These are phyloP conservation scores for Erynnis tages DNA, from an alignment of 2,888 invertebrate species.

Conservation along the genomic window DNA sequence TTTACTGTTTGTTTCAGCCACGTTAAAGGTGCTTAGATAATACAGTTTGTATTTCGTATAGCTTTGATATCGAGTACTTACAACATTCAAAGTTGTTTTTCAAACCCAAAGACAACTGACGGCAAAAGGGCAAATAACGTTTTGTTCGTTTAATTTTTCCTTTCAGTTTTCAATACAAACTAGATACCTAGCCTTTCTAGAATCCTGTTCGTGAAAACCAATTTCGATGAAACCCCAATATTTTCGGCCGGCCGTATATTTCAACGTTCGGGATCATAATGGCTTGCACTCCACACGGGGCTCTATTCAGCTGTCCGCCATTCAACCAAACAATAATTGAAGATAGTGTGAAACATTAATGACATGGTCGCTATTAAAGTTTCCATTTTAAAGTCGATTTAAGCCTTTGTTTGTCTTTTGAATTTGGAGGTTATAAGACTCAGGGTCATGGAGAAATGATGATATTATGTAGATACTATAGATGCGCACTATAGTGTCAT, in stretches of 20 bases:
- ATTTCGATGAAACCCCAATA: conserved; percentile 7
- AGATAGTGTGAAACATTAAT: background rate
- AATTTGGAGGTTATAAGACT: too few relatives aligned
- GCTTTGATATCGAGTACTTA: background rate
- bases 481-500: too few relatives aligned
- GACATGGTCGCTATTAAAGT: background rate
- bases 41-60: too few relatives aligned
- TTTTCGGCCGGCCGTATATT: conserved; percentile 6
- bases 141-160: background rate
- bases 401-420: too few relatives aligned
- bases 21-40: background rate
- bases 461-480: too few relatives aligned
- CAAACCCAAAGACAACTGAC: background rate
- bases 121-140: conserved; percentile 2
- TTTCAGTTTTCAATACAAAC: conserved; percentile 1
- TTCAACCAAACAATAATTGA: background rate
- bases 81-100: background rate
- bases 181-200: background rate
- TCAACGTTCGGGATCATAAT: conserved; percentile 2
- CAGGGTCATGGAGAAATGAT: too few relatives aligned
- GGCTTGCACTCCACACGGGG: background rate
- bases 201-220: conserved; percentile 3
- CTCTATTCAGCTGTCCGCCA: background rate
- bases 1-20: too few relatives aligned
- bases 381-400: too few relatives aligned